A percentile compares a stretch with the other conserved stretches of the same genome.
phyloP scores from a whole-genome alignment of 2,888 invertebrate species.

The Holacanthella duospinosa region DNA sequence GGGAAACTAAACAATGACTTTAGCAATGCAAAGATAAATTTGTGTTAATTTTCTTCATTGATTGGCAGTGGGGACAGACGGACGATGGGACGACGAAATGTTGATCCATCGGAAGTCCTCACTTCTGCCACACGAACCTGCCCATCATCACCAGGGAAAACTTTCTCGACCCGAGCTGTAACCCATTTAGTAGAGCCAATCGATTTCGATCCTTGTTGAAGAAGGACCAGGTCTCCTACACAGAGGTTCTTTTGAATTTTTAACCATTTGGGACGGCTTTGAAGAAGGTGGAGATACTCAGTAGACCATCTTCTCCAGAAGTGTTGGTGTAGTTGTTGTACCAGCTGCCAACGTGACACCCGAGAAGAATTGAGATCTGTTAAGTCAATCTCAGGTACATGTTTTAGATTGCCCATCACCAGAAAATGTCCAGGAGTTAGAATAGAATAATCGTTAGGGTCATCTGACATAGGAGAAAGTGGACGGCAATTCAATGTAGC shows the following conservation, averaged over 20 bases:
- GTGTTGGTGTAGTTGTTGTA: slow-evolving; percentile 11
- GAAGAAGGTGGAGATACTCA: slow-evolving; percentile 13
- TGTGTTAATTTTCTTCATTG: neutral
- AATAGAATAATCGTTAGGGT: slow-evolving; percentile 30
- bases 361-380: neutral
- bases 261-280: slow-evolving; percentile 16
- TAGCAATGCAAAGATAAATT: no score
- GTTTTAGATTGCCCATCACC: slow-evolving; percentile 8
- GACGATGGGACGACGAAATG: neutral
- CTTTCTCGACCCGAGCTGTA: slow-evolving; percentile 29
- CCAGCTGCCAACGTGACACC: slow-evolving; percentile 9
- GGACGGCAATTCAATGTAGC: slow-evolving; percentile 11
- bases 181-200: slow-evolving; percentile 32
- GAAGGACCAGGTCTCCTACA: slow-evolving; percentile 32
- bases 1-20: no score
- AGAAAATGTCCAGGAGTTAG: slow-evolving; percentile 35
- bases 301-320: slow-evolving; percentile 18
- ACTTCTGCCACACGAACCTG: neutral
- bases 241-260: neutral
- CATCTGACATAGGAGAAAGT: slow-evolving; percentile 16
- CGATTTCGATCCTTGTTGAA: slow-evolving; percentile 34
- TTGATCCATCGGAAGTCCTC: neutral
- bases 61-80: slow-evolving; percentile 5
- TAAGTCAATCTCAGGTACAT: slow-evolving; percentile 9
- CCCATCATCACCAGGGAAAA: slow-evolving; percentile 37